phyloP scores from a whole-genome alignment of 2,113 vertebrate genomes.

The Columba livia region DNA sequence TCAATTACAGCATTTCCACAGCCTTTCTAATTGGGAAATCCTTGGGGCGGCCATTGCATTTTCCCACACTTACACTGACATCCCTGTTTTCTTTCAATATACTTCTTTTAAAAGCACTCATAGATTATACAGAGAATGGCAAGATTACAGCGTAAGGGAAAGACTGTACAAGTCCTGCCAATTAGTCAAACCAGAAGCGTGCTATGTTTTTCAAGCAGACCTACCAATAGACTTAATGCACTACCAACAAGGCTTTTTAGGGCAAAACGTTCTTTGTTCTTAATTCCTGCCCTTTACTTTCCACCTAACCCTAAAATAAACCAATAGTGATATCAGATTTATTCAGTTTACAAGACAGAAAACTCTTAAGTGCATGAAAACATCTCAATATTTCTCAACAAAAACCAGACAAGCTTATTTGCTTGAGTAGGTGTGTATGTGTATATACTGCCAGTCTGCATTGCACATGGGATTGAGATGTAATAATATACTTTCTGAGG shows the following conservation, averaged over 20 bases:
- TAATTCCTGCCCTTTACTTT: neutral
- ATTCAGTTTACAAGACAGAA: neutral
- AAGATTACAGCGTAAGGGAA: neutral
- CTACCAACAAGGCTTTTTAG: neutral
- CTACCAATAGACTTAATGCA: neutral
- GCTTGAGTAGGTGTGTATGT: neutral
- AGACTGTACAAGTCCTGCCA: neutral
- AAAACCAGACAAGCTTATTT: neutral
- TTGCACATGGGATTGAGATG: neutral
- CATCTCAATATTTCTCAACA: neutral
- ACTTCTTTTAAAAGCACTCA: neutral
- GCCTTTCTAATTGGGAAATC: neutral
- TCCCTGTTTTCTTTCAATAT: neutral
- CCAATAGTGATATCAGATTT: neutral
- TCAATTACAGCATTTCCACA: neutral
- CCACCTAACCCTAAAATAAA: neutral
- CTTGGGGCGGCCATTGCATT: accelerated
- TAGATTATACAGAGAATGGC: neutral
- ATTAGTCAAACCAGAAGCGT: neutral
- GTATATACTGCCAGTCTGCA: neutral
- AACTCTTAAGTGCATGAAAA: neutral
- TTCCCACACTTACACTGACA: neutral
- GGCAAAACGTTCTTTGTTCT: neutral
- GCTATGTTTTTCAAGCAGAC: neutral
- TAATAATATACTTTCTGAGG: neutral